Evolutionary conservation across 2,888 invertebrate genomes (phyloP).

Genomic region (Acleris literana): DNA sequence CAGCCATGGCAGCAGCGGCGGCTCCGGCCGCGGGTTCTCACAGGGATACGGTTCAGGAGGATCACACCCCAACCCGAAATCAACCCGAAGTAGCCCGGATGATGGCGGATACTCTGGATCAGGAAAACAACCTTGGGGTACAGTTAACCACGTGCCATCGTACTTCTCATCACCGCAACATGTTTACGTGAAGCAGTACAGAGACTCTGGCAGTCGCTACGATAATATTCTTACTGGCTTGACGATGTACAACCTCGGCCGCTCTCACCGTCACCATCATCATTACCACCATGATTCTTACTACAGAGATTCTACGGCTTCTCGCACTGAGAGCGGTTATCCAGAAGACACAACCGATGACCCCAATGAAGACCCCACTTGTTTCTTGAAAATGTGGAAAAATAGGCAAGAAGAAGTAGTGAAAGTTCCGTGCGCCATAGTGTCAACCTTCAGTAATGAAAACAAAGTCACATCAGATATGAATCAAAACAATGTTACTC

Average conservation of each 20-base stretch:
- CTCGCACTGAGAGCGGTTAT: not conserved
- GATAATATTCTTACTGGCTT: slow-evolving; percentile 20
- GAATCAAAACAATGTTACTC: too few species aligned
- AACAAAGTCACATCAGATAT: too few species aligned
- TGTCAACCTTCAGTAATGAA: too few species aligned
- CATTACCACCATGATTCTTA: slow-evolving; percentile 22
- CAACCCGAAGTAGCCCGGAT: too few species aligned
- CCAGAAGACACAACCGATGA: not conserved
- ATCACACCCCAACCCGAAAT: too few species aligned
- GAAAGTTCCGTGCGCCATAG: too few species aligned
- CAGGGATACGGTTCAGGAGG: too few species aligned
- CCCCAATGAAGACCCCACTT: slow-evolving; percentile 12
- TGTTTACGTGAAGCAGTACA: slow-evolving; percentile 24
- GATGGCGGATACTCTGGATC: too few species aligned
- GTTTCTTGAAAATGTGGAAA: not conserved
- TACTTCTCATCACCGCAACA: slow-evolving; percentile 27
- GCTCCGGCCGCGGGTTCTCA: too few species aligned
- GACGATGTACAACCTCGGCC: slow-evolving; percentile 29
- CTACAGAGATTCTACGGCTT: slow-evolving; percentile 5
- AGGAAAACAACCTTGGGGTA: not conserved
- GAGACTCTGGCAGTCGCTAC: slow-evolving; percentile 27
- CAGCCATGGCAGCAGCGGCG: too few species aligned
- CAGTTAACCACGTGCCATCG: slow-evolving; percentile 12
- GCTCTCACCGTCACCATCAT: not conserved
- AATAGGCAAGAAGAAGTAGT: too few species aligned